Base-by-base conservation (phyloP, 2,797 vertebrate genomes). In the Enteromius argenteus region DNA sequence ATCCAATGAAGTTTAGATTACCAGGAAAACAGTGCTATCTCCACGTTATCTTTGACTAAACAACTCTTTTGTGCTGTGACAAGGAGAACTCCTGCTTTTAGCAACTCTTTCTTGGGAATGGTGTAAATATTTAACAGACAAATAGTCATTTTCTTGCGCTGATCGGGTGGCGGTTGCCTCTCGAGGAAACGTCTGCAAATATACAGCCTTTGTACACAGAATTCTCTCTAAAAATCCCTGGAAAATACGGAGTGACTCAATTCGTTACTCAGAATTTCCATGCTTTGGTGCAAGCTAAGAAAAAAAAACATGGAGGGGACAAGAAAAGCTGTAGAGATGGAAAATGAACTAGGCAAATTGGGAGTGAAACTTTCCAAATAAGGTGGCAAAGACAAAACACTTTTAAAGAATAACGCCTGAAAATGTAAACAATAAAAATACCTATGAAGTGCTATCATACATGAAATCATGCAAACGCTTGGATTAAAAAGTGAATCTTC, bases 61-160 rank as follows among this genome's bases (percentile, higher is more conserved):
- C 51, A 78, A 27, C 66, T 78, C 64, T 71, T 74, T 69, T 69
- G 51, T 84, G 74, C 53, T 58, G 51, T 44, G 72, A 81, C 86
- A 87, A 81, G 19, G 66, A 77, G 19, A 86, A 60, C 19, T 58
- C 8, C 30, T 23, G 42, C 49, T 71, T 72, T 71, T 77, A 76
- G 72, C 72, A 77, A 46, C 49, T 42, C 53, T 83, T 77, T 83
- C 73, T 76, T 67, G 73, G 46, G 44, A 83, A 62, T 17, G 19
- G 68, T 83, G 80, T 79, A 46, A 86, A 74, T 84, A 80, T 67
- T 83, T 76, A 80, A 80, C 81, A 83, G 67, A 37, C 49, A 60
- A 75, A 68, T 39, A 30, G 79, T 83, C 19, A 35, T 37, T 80
- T 75, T 68, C 81, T 76, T 86, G 58, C 2, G 6, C 32, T 23